Percentiles rank a stretch among this genome's conserved stretches.
Conservation (phyloP, 2,113 vertebrate genomes). For the Ochotona curzoniae region DNA sequence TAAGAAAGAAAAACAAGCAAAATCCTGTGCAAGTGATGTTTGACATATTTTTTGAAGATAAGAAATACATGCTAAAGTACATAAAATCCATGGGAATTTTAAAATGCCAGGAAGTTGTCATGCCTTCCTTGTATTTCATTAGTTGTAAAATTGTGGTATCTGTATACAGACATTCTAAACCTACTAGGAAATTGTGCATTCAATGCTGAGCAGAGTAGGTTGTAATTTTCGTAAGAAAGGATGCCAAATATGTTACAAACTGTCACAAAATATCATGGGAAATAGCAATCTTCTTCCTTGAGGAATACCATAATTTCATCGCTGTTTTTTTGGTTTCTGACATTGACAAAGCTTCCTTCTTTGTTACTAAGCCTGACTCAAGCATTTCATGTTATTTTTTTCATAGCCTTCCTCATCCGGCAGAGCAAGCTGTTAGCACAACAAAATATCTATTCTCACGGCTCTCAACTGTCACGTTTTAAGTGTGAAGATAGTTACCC, state of each 20-base stretch:
- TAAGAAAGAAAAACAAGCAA: neutral
- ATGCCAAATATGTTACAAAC: neutral
- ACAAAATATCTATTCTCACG: neutral
- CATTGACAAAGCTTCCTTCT: neutral
- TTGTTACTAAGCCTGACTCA: neutral
- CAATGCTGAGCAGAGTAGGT: neutral
- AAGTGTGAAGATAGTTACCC: neutral
- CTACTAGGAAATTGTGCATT: neutral
- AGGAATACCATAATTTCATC: neutral
- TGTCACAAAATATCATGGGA: constrained; percentile 12
- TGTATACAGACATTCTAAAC: neutral
- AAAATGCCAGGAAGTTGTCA: neutral
- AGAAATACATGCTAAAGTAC: neutral
- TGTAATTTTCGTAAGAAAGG: neutral
- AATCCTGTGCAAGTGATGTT: neutral
- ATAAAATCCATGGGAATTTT: neutral
- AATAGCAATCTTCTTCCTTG: neutral
- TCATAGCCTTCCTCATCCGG: neutral
- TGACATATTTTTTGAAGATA: neutral
- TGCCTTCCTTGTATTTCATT: neutral
- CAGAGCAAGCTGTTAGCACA: neutral
- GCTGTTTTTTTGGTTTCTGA: neutral
- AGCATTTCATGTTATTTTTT: neutral
- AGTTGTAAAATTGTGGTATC: neutral
- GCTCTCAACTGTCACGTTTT: neutral